These are phyloP conservation scores for Mimas tiliae DNA, from an alignment of 2,888 invertebrate species.

Conservation along the genomic window DNA sequence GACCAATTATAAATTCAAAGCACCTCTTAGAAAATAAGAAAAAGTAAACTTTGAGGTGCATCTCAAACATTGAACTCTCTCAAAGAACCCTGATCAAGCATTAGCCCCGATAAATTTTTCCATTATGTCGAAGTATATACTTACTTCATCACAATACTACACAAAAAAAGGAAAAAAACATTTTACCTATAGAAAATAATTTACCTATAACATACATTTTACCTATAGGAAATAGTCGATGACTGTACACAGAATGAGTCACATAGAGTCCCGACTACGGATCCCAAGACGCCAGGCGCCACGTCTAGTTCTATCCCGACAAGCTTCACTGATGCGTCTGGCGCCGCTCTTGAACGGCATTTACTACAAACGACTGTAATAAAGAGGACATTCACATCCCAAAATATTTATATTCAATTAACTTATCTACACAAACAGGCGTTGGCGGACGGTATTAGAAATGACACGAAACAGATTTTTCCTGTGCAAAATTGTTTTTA, in stretches of 20 bases:
- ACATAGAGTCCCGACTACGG: neutral
- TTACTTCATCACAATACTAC: neutral
- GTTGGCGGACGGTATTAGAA: neutral
- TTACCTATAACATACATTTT: no score
- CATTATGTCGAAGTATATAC: no score
- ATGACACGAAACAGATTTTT: no score
- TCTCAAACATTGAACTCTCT: no score
- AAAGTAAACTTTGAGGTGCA: no score
- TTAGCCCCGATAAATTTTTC: no score
- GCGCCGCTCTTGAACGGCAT: constrained; percentile 38
- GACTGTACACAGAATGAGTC: neutral
- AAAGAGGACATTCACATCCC: constrained; percentile 12
- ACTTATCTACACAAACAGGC: neutral
- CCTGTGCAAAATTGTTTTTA: no score
- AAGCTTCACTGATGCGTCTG: constrained; percentile 38
- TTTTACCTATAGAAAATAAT: no score
- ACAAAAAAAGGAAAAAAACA: neutral
- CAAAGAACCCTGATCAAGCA: no score
- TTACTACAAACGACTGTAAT: constrained; percentile 30
- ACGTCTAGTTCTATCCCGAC: constrained; percentile 38
- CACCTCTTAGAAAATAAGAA: no score
- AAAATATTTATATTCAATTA: neutral
- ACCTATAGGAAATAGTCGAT: no score
- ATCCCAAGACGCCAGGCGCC: constrained; percentile 36
- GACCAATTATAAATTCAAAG: no score